phyloP scores from a whole-genome alignment of 2,797 vertebrate species.

The Zalophus californianus region DNA sequence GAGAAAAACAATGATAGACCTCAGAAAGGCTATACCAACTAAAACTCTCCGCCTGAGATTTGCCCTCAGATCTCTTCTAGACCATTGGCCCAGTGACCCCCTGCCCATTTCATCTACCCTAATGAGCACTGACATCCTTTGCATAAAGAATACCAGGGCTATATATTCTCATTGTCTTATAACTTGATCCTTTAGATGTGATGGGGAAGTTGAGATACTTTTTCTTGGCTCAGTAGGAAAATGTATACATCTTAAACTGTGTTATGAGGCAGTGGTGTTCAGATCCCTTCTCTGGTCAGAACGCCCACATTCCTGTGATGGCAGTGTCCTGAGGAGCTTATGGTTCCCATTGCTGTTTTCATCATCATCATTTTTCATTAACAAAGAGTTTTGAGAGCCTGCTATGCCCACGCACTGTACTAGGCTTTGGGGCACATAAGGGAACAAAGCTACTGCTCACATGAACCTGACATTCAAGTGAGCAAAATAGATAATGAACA shows the following conservation, averaged over 20 bases:
- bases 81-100: neutral
- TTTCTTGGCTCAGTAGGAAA: neutral
- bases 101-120: neutral
- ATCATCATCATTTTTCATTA: neutral
- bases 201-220: neutral
- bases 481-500: constrained; percentile 9
- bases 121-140: neutral
- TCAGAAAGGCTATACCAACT: neutral
- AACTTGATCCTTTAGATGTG: neutral
- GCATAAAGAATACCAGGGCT: neutral
- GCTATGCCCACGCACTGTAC: neutral
- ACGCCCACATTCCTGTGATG: neutral
- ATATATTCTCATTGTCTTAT: neutral
- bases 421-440: neutral
- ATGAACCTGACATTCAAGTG: neutral
- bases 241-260: neutral
- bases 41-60: neutral
- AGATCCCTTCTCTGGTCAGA: neutral
- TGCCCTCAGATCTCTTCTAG: neutral
- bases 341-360: neutral
- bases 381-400: neutral
- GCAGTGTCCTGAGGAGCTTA: neutral
- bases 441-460: neutral
- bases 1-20: neutral
- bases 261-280: neutral